phyloP scores from a whole-genome alignment of 2,888 invertebrate species.

The Ceriagrion tenellum region DNA sequence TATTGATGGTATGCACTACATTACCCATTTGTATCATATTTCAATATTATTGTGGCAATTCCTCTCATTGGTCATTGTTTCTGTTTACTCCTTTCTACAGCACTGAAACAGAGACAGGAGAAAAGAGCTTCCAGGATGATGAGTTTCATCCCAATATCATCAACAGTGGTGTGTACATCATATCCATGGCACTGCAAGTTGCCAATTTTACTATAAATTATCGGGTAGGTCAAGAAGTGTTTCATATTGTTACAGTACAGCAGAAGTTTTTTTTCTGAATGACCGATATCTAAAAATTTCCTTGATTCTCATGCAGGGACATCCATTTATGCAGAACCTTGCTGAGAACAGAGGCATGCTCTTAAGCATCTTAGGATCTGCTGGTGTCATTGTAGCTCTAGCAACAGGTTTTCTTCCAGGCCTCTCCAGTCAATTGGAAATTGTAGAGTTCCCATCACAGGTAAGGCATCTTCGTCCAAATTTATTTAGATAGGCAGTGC shows the following conservation, averaged over 20 bases:
- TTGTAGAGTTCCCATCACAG: conserved; percentile 94
- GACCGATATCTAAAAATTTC: conserved; percentile 25
- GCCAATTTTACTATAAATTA: conserved; percentile 99
- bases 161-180: conserved; percentile 99
- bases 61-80: conserved; percentile 11
- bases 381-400: conserved; percentile 89
- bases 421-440: conserved; percentile 93
- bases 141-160: conserved; percentile 95
- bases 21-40: too few species aligned
- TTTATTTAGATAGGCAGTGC: too few species aligned
- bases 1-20: too few species aligned
- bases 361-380: conserved; percentile 93
- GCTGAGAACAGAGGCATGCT: conserved; percentile 94
- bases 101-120: not conserved
- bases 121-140: conserved; percentile 81
- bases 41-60: not conserved
- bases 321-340: conserved; percentile 99
- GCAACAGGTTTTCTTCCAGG: conserved; percentile 93
- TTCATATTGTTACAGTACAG: not conserved
- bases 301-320: conserved; percentile 84
- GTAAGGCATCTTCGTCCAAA: conserved; percentile 81
- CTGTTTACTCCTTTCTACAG: conserved; percentile 71
- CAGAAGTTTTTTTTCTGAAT: conserved; percentile 40
- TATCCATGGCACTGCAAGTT: conserved; percentile 97
- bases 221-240: conserved; percentile 83